Evolutionary conservation across 2,888 invertebrate species (phyloP), one percentile per base, ranked within the genome.

Genomic region (Himalopsyche japonica): DNA sequence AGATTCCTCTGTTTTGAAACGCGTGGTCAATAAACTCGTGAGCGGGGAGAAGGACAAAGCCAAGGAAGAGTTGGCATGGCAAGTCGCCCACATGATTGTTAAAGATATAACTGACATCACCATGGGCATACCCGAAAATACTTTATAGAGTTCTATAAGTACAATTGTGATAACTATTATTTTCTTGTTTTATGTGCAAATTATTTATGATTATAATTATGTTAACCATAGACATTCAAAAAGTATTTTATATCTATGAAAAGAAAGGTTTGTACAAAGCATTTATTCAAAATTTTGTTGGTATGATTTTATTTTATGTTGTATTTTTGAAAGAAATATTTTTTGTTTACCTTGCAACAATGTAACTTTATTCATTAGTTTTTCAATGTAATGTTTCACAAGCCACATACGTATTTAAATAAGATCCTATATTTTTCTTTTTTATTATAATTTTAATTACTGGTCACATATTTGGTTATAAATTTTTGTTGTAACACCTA

Each of bases 51-150:
- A 97, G 89, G 96, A 97, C 88, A 96, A 96, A 93, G 95, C 95
- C 79, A 96, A 98, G 91, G 98, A 99, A 91, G 98, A 98, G 90
- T 95, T 98, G 93, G 99, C 99, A 6, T 97, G 98, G 96, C 97
- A 98, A 92, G 97, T 98, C 87, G 98, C 99, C 34, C 97, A 98
- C 91, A 98, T 98, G 97, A 99, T 99, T 89, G 96, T 99, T 76
- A 97, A 96, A 91, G 98, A 98, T 92, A 96, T 99, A 85, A 98
- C 98, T 70, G 96, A 94, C 90, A 93, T 98, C 89, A 98, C 98
- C 43, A 93, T 96, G 91, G 92, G 92, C 89, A 92, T 93, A 90
- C 92, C 92, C 86, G 92, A 92, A 85, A 91, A 89, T 88, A 90
- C 91, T 87, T 88, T 89, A 87, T 89, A 88, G 84, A 85, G 79